Base-by-base conservation (phyloP, 2,113 vertebrate species). In the Tichodroma muraria region DNA sequence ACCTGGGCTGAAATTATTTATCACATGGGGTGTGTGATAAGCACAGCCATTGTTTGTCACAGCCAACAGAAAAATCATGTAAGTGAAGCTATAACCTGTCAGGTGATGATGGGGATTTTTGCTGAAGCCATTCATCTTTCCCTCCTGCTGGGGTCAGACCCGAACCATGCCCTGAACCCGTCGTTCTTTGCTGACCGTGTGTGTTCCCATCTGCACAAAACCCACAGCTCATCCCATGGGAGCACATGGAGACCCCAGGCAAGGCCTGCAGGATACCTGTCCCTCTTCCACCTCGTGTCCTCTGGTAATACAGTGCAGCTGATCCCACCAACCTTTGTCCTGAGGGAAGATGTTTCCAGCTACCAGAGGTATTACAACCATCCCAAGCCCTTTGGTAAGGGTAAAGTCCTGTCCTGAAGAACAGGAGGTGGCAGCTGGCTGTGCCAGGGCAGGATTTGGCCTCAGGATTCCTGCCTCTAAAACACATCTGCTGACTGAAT, bases 51-150 rank as follows among this genome's bases (percentile, higher is more conserved):
- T 71, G 80, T 93, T 81, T 94, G 89, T 85, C 86, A 89, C 49
- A 65, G 72, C 25, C 53, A 40, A 86, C 52, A 63, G 90, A 68
- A 66, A 52, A 61, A 91, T 80, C 27, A 85, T 68, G 53, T 53
- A 93, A 90, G 95, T 68, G 82, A 90, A 86, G 69, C 82, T 70
- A 53, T 69, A 78, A 88, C 69, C 69, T 95, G 90, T 56, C 91
- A 88, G 1, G 4, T 42, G 69, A n/a, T 60, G 68, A 94, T 66
- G 72, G 72, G 90, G 60, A 11, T 71, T 78, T 63, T 78, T 31
- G 10, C 9, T 17, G 89, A 66, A 90, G 60, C 72, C 45, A 42
- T 94, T 53, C 57, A 65, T 90, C 83, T 73, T 60, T 6, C 49
- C 45, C 40, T 88, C 44, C 80, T n/a, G 73, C 73, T 66, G 84